Percentiles rank a stretch among this genome's conserved stretches.
These are phyloP conservation scores for Eulemur mongoz DNA, from an alignment of 2,797 vertebrate genomes.

Conservation along the genomic window DNA sequence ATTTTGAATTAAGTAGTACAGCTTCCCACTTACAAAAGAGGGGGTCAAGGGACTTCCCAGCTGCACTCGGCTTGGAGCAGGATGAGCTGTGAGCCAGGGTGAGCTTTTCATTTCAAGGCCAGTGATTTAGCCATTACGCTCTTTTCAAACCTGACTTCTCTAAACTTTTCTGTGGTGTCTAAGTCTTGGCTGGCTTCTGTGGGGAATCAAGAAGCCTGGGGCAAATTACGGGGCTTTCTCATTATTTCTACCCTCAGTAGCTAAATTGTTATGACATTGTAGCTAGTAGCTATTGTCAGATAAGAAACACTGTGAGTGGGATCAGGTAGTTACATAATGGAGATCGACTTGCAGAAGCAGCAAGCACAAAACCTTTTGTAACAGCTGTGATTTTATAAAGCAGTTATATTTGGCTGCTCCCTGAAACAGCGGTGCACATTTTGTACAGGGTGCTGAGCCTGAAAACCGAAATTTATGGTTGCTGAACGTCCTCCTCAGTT, in stretches of 20 bases:
- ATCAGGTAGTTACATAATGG: conserved; percentile 32
- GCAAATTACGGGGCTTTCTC: background rate
- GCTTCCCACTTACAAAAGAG: background rate
- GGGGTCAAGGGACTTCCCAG: background rate
- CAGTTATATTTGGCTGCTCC: conserved; percentile 6
- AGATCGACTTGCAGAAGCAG: background rate
- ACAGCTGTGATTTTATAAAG: background rate
- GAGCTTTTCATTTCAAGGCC: background rate
- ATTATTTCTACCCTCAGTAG: background rate
- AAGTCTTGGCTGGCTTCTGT: background rate
- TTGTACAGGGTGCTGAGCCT: background rate
- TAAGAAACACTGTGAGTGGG: background rate
- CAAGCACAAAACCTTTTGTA: background rate
- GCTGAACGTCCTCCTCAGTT: background rate
- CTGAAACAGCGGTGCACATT: background rate
- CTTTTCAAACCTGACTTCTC: background rate
- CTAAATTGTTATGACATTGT: background rate
- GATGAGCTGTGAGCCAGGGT: background rate
- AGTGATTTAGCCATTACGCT: rapidly evolving
- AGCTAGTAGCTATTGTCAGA: background rate
- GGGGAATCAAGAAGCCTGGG: background rate
- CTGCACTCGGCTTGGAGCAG: background rate
- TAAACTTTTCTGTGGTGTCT: background rate
- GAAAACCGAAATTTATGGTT: background rate
- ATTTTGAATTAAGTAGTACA: background rate